Percentiles rank a stretch among this genome's conserved stretches.
Evolutionary conservation across 2,113 vertebrate species (phyloP).

Genomic region (Coptodon bakossiorum): DNA sequence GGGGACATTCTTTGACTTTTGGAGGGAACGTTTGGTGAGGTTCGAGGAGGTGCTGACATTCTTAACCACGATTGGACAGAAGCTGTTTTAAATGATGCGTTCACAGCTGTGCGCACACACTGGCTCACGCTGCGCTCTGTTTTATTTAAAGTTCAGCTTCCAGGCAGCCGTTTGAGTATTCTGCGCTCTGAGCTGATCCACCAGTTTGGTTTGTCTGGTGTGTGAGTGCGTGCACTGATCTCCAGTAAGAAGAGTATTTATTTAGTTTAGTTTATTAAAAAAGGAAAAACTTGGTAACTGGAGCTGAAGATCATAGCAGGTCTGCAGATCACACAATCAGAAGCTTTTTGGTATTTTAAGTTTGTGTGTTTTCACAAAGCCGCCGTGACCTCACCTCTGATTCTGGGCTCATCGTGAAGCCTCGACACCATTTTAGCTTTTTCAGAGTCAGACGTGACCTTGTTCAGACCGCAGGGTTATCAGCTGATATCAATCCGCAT

Average conservation of each 20-base stretch:
- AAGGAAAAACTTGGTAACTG: neutral
- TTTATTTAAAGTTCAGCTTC: neutral
- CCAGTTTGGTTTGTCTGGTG: neutral
- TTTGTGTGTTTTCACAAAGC: neutral
- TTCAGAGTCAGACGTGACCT: neutral
- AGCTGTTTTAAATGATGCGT: neutral
- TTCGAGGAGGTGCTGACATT: neutral
- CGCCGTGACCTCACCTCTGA: neutral
- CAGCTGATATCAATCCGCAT: neutral
- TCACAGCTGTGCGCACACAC: neutral
- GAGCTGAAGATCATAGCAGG: constrained; percentile 11
- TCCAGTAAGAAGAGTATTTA: constrained; percentile 51
- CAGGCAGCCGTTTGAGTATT: neutral
- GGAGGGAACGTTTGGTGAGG: neutral
- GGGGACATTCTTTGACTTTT: neutral
- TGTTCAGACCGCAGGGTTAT: neutral
- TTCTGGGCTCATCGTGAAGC: neutral
- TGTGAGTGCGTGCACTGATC: constrained; percentile 23
- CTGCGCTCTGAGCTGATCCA: neutral
- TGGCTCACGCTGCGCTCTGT: neutral
- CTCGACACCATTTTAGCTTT: neutral
- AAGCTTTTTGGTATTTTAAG: neutral
- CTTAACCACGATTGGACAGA: neutral
- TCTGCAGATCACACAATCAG: neutral
- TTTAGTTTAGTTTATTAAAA: neutral